phyloP scores from a whole-genome alignment of 2,888 invertebrate genomes.

The Nymphalis polychloros region DNA sequence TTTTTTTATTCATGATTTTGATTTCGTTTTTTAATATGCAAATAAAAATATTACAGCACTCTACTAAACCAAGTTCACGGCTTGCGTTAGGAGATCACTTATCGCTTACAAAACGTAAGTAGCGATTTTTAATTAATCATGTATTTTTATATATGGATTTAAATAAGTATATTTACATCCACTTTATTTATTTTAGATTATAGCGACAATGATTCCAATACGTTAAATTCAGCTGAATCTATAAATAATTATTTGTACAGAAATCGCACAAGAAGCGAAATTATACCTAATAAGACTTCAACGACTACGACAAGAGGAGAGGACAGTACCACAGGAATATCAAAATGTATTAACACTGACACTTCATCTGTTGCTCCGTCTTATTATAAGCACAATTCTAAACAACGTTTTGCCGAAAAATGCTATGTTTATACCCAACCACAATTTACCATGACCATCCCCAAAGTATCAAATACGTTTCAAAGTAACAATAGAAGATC shows the following conservation, averaged over 20 bases:
- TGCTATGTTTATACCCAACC: slow-evolving; percentile 63
- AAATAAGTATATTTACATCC: not conserved
- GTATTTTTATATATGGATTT: not conserved
- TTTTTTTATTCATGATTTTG: not conserved
- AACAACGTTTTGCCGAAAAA: slow-evolving; percentile 56
- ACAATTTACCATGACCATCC: slow-evolving; percentile 58
- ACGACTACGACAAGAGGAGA: slow-evolving; percentile 38
- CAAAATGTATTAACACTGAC: slow-evolving; percentile 52
- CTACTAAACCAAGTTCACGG: slow-evolving; percentile 61
- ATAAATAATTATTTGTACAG: slow-evolving; percentile 40
- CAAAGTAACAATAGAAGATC: slow-evolving; percentile 46
- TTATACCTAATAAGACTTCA: slow-evolving; percentile 48
- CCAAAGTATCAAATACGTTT: slow-evolving; percentile 51
- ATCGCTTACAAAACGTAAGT: slow-evolving; percentile 64
- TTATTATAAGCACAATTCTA: slow-evolving; percentile 47
- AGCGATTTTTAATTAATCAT: not conserved
- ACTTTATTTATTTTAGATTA: slow-evolving; percentile 48
- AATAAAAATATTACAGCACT: slow-evolving; percentile 52
- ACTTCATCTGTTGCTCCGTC: slow-evolving; percentile 43
- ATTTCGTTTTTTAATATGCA: no score
- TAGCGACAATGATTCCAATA: slow-evolving; percentile 52
- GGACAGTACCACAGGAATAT: slow-evolving; percentile 41
- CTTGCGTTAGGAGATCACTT: slow-evolving; percentile 71
- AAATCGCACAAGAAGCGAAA: slow-evolving; percentile 44
- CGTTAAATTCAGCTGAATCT: slow-evolving; percentile 49